Evolutionary conservation across 1,140 invertebrate species (phyloP), one percentile per base, ranked within the genome.

Genomic region (Cyrtorhinus lividipennis): DNA sequence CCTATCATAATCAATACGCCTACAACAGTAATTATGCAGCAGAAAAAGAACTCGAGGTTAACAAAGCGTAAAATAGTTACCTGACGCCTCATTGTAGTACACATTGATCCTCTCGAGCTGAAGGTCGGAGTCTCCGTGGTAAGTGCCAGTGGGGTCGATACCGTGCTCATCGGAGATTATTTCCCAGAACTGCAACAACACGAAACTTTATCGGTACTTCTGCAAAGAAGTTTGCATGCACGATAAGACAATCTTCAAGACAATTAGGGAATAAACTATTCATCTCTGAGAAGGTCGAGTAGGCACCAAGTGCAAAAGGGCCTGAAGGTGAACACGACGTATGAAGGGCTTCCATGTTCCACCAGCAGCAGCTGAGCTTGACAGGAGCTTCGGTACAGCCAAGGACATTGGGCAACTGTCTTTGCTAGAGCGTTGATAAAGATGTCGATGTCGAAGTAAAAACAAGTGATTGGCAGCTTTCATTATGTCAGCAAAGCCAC

Each of bases 131-230:
- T 76, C 74, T 1, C 81, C 80, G 3, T 71, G 48, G 67, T 80
- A 82, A 2, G 67, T 66, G 15, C 80, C 81, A 26, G 71, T 72
- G 2, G 73, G 69, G 56, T 76, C 73, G 56, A 83, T 76, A 2
- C 80, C 80, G 68, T 83, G 81, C 69, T 83, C 81, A 62, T 81
- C 78, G 8, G 80, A 79, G 44, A 83, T 81, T 12, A 81, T 76
- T 70, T 84, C 81, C 82, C 82, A 84, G 68, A 85, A 84, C 81
- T 82, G 67, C 22, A 68, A 72, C 45, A 59, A 61, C 27, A 59
- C 61, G 48, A 65, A 61, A 25, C n/a, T n/a, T n/a, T n/a, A n/a
- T 2, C 18, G 18, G 10, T 44, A 12, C n/a, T 44, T 44, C n/a
- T 12, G 10, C n/a, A 44, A n/a, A 12, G 38, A 12, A 12, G 38